Evolutionary conservation across 2,888 invertebrate species (phyloP).

Genomic region (Scrobipalpa atriplicella): DNA sequence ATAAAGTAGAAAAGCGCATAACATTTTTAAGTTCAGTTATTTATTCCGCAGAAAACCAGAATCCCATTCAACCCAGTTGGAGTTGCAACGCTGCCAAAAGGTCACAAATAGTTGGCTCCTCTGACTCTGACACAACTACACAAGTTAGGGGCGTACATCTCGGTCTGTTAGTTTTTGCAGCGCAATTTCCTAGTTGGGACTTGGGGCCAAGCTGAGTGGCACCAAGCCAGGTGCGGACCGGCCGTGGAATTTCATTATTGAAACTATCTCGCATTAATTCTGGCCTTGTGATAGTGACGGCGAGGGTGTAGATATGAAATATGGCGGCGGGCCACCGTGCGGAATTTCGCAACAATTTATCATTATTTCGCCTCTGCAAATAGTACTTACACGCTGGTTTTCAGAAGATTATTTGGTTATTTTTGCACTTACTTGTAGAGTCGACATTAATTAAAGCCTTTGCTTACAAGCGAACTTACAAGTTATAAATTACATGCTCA

Average conservation of each 20-base stretch:
- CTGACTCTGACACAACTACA: constrained; percentile 38
- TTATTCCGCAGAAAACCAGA: constrained; percentile 2
- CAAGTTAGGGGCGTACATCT: constrained; percentile 35
- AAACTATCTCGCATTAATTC: constrained; percentile 58
- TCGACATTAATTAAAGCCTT: neutral
- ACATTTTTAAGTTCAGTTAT: constrained; percentile 8
- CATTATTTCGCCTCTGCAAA: neutral
- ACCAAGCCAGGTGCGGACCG: constrained; percentile 57
- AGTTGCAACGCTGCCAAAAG: constrained; percentile 34
- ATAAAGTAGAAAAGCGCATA: neutral
- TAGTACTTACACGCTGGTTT: neutral
- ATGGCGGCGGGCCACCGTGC: neutral
- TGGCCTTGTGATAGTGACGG: constrained; percentile 27
- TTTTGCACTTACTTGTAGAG: neutral
- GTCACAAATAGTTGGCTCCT: constrained; percentile 39
- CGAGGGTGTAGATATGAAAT: constrained; percentile 12
- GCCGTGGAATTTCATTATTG: constrained; percentile 71
- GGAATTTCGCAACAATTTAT: neutral
- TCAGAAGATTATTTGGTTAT: neutral
- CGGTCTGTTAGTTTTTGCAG: constrained; percentile 46
- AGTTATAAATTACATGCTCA: too few species aligned
- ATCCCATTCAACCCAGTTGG: constrained; percentile 25
- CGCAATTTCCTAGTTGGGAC: constrained; percentile 44
- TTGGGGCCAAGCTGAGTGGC: constrained; percentile 60
- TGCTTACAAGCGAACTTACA: neutral